Percentiles rank a stretch among this genome's conserved stretches.
Conservation (phyloP, 2,888 invertebrate species). For the Amaurobius ferox region DNA sequence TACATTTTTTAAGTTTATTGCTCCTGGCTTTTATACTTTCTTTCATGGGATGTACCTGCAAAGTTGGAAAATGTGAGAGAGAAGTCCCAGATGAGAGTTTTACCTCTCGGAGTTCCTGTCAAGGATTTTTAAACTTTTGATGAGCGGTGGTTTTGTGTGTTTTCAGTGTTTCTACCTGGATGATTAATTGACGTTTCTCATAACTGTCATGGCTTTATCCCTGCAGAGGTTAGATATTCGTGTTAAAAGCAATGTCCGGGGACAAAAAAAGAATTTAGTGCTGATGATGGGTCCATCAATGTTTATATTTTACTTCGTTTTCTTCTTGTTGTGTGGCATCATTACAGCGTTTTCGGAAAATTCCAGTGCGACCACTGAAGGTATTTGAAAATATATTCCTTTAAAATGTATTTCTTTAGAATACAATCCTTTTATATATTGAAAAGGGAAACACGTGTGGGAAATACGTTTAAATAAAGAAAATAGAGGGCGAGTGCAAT, state of each 20-base stretch:
- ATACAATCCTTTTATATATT: too few relatives aligned
- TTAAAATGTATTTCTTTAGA: too few relatives aligned
- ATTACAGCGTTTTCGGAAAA: background rate
- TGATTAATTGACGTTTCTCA: background rate
- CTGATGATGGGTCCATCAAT: background rate
- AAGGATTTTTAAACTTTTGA: constrained; percentile 2
- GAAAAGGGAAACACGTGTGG: too few relatives aligned
- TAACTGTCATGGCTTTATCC: background rate
- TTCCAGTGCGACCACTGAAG: constrained; percentile 5
- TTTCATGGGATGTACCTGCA: background rate
- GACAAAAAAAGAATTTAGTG: background rate
- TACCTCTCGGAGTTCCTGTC: background rate
- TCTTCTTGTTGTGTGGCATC: background rate
- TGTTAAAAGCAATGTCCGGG: background rate
- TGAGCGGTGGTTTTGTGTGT: background rate
- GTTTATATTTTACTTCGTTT: background rate
- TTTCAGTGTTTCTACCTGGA: background rate
- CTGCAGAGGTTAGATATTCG: background rate
- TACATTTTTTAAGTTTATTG: background rate
- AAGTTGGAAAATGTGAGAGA: background rate
- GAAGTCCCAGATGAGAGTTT: background rate
- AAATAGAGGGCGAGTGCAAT: too few relatives aligned
- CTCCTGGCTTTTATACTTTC: background rate
- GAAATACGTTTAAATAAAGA: too few relatives aligned
- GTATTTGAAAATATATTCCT: background rate